Base-by-base conservation (phyloP, 1,140 invertebrate genomes). In the Drosophila truncata region DNA sequence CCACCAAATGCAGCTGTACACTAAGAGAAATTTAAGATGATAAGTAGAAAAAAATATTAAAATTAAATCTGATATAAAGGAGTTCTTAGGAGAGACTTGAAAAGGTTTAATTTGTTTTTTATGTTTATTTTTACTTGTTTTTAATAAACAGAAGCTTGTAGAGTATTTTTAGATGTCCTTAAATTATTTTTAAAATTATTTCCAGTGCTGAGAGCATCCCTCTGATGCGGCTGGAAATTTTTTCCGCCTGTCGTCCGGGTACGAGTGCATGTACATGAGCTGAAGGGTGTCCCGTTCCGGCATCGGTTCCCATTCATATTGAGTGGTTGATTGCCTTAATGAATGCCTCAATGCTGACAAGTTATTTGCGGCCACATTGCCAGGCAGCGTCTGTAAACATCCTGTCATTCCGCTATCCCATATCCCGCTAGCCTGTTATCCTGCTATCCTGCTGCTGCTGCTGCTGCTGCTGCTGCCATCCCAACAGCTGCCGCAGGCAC, bases 281-380 rank as follows among this genome's bases (percentile, higher is more conserved):
- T 31, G 41, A 50, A 27, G 44, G 57, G 37, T 54, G 66, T 49
- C 18, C 62, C 50, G 52, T 58, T 16, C 20, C 31, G 37, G 44
- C 42, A 47, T 67, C 18, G 44, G 65, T 49, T 58, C 25, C 54
- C 41, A 39, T 54, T 64, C 59, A 66, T 76, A 66, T 65, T 72
- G 78, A 81, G 78, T 80, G 72, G 42, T 77, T 81, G 78, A 81
- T 81, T 81, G 65, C 79, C 67, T 42, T 80, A 80, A 80, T 81
- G 79, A 81, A 80, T 74, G 79, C 72, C 65, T 80, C 71, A 80
- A 76, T 70, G 78, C 79, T 65, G 78, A 80, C 78, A 80, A 80
- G 63, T 80, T 80, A 78, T 80, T 80, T 67, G 78, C 64, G 37
- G 62, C 70, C 75, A 66, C 69, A 80, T 63, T 63, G 23, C 49